Base-by-base conservation (phyloP, 2,888 invertebrate genomes). In the Quadroppia sp. region DNA sequence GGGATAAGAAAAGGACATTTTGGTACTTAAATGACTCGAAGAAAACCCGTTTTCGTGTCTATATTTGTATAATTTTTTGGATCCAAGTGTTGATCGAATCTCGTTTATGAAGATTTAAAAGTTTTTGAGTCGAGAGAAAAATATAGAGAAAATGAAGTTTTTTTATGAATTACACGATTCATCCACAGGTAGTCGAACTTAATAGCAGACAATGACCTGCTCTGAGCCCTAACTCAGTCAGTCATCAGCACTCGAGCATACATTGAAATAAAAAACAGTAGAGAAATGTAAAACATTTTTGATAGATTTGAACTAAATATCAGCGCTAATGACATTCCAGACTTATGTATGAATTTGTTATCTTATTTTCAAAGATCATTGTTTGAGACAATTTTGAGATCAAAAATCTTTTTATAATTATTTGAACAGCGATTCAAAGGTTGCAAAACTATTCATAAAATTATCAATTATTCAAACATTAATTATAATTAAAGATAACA, bases 191-290 rank as follows among this genome's bases (percentile, higher is more conserved):
- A 69, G 69, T 69, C 69, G 69, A 69, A 69, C 69, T 69, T 69
- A 59, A 42, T 40, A 40, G 69, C 69, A 69, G 69, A 69, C 69
- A 69, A 69, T 69, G 69, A 69, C 69, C 69, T 69, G 69, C 25
- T 20, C 30, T 64, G 23, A 64, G 61, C 32, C 11, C 69, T 42
- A 40, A 69, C 69, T 36, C 42, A 69, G 69, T 69, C 40, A 42
- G 69, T 69, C 40, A 42, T 69, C 69, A 69, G 69, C 69, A 15
- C 28, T 59, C 30, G 23, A 28, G 59, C 30, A 59, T 3, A 59
- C 3, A 17, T 40, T 67, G 45, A 20, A 42, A 23, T 64, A 30
- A 40, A 64, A 17, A 7, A 42, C 42, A 25, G 69, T n/a, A 56
- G 56, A 56, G 28, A 56, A 56, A 56, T 45, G 69, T 69, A 42